These are phyloP conservation scores for Dascillus cervinus DNA, from an alignment of 2,888 invertebrate genomes.

Conservation along the genomic window DNA sequence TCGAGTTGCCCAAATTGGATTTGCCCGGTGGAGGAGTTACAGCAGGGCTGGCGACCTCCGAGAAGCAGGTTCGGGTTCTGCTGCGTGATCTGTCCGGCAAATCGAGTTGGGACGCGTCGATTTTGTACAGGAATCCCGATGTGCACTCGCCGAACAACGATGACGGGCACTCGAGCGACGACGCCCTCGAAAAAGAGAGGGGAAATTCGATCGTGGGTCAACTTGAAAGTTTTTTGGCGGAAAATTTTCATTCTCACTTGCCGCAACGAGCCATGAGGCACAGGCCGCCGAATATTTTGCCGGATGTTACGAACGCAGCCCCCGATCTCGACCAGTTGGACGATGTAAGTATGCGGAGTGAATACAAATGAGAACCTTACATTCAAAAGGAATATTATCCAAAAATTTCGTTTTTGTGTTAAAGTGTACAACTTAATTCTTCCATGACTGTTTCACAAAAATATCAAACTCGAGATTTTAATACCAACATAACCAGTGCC, in stretches of 20 bases:
- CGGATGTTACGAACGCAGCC: conserved; percentile 72
- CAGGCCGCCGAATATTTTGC: conserved; percentile 67
- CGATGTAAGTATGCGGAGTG: conserved; percentile 65
- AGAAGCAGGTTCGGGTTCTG: conserved; percentile 71
- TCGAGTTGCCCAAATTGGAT: conserved; percentile 81
- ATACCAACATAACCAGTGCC: no score
- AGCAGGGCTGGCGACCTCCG: conserved; percentile 69
- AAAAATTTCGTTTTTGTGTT: no score
- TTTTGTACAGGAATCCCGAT: conserved; percentile 72
- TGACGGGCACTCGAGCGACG: background rate
- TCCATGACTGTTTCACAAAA: no score
- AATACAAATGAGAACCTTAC: background rate
- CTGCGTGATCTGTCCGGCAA: conserved; percentile 89
- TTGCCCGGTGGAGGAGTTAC: conserved; percentile 72
- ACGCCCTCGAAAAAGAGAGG: conserved; percentile 17
- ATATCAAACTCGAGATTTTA: no score
- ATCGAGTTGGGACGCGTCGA: conserved; percentile 93
- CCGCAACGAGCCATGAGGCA: conserved; percentile 65
- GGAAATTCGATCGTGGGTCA: conserved; percentile 27
- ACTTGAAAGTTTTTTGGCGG: conserved; percentile 35
- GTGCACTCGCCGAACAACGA: conserved; percentile 1
- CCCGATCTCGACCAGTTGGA: conserved; percentile 88
- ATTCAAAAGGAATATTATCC: no score
- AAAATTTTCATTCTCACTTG: conserved; percentile 25
- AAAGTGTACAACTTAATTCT: no score